Conservation (phyloP, 1,140 invertebrate species). For the Antheraea pernyi region DNA sequence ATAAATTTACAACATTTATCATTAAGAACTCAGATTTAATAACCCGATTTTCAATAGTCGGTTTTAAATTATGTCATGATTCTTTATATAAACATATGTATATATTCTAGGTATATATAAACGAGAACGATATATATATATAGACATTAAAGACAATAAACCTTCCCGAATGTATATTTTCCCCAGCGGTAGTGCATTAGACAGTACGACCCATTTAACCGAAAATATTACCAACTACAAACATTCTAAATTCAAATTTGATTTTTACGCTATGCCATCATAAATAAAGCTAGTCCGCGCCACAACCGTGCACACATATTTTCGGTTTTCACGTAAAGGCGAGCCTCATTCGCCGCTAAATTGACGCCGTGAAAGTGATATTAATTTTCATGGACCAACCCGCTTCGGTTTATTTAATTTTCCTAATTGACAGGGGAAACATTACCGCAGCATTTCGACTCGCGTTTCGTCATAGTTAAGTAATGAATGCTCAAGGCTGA, state of each 20-base stretch:
- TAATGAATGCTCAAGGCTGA: conserved; percentile 37
- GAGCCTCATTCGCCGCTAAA: conserved; percentile 29
- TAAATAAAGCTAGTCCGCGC: conserved; percentile 14
- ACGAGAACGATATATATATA: background rate
- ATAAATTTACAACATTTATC: too few species aligned
- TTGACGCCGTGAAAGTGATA: conserved; percentile 45
- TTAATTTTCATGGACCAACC: conserved; percentile 44
- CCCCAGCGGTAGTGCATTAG: background rate
- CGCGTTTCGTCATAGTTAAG: conserved; percentile 28
- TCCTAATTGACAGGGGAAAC: conserved; percentile 54
- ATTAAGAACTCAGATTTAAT: too few species aligned
- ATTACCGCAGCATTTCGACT: conserved; percentile 24
- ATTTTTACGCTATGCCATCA: conserved; percentile 3
- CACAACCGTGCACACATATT: conserved; percentile 19
- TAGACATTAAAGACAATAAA: background rate
- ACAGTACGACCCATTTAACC: conserved; percentile 8
- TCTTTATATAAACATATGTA: too few species aligned
- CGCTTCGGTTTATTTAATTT: conserved; percentile 56
- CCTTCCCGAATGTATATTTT: conserved; percentile 4
- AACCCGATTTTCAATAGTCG: too few species aligned
- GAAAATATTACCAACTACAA: conserved; percentile 7
- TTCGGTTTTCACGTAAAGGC: conserved; percentile 18
- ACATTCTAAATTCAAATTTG: conserved; percentile 12
- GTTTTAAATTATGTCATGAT: too few species aligned
- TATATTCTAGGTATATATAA: too few species aligned